Evolutionary conservation across 1,140 invertebrate genomes (phyloP), one percentile per base, ranked within the genome.

Genomic region (Coenobita brevimanus): DNA sequence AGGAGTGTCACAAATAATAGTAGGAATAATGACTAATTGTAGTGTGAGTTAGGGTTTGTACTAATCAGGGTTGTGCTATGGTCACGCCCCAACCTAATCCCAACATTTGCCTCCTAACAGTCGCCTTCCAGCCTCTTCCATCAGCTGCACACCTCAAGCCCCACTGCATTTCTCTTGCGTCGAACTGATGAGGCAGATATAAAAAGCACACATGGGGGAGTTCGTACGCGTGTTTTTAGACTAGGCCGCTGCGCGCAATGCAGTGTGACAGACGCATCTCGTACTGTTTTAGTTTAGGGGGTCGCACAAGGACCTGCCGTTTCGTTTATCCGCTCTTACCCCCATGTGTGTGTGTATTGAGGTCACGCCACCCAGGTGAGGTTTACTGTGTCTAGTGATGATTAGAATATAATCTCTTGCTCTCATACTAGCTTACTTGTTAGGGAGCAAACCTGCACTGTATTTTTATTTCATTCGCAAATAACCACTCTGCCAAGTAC

Each of bases 221-320:
- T 69, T 41, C 57, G 30, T 85, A n/a, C 46, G 81, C 75, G 62
- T 64, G 46, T 50, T 50, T n/a, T 89, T 89, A 91, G 90, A 27
- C 92, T 92, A 92, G 92, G 91, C 73, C 91, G 92, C 93, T 93
- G 93, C 93, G 93, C 93, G 93, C 93, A 94, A 94, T 94, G 93
- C 93, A 93, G 93, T 93, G 92, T 91, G 91, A 91, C 91, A 89
- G 79, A 81, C 60, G 88, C 85, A 69, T 46, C 91, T 64, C 62
- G 86, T 82, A 84, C 88, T 38, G 80, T 36, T 88, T 75, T 67
- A 88, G 87, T 78, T 43, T 69, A 75, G 75, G 82, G 76, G 90
- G 81, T 88, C 89, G 90, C 86, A 88, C 86, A 91, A 91, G 84
- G 82, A 82, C 84, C 88, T 82, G 54, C 46, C 62, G 83, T 82